Percentiles rank a stretch among this genome's conserved stretches.
phyloP scores from a whole-genome alignment of 1,140 invertebrate genomes.

The Drosophila fuyamai region DNA sequence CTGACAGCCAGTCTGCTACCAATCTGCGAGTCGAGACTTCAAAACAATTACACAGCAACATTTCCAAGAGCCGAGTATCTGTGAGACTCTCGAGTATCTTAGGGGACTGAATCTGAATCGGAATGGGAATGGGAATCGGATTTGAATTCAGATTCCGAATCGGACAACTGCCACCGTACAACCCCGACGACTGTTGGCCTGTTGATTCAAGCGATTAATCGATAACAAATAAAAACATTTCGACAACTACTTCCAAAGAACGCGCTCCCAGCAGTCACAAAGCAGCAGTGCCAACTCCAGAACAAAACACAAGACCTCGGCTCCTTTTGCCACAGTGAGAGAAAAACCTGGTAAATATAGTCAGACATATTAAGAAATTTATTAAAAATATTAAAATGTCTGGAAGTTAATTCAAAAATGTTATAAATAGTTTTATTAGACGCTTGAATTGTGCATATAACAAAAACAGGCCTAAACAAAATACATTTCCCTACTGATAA shows the following conservation, averaged over 20 bases:
- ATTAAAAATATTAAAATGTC: too few species aligned
- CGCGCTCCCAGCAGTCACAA: constrained; percentile 14
- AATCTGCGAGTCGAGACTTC: constrained; percentile 78
- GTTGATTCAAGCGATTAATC: constrained; percentile 83
- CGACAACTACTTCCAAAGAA: constrained; percentile 80
- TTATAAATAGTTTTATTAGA: too few species aligned
- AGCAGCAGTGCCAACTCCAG: constrained; percentile 40
- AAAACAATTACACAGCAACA: constrained; percentile 84
- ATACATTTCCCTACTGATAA: too few species aligned
- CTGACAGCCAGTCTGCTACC: constrained; percentile 76
- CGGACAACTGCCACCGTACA: constrained; percentile 60
- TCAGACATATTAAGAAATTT: too few species aligned
- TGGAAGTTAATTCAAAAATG: too few species aligned
- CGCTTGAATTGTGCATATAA: too few species aligned
- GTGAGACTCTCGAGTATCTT: constrained; percentile 5
- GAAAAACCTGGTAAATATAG: not conserved
- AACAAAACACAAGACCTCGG: constrained; percentile 8
- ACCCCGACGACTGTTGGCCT: constrained; percentile 37
- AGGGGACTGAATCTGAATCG: not conserved
- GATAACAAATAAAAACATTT: constrained; percentile 84
- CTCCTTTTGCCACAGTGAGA: constrained; percentile 5
- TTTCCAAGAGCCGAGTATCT: constrained; percentile 42
- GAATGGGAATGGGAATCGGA: constrained; percentile 4
- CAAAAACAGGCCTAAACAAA: too few species aligned
- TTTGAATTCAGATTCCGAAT: constrained; percentile 20